Conservation (phyloP, 35 echinoderm and acorn worm species). For the Apostichopus japonicus region DNA sequence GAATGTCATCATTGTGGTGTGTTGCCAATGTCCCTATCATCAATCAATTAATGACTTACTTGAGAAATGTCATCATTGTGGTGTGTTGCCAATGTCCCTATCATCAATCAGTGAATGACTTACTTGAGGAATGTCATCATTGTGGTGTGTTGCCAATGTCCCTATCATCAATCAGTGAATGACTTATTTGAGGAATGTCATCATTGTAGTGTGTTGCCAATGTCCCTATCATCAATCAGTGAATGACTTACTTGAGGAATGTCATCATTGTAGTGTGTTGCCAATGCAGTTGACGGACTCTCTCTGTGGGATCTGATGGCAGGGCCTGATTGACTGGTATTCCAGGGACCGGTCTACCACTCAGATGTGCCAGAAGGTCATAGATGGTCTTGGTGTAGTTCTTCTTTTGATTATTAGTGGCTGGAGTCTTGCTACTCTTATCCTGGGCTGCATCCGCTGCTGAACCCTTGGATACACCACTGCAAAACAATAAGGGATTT, state of each 20-base stretch:
- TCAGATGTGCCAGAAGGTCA: conserved; percentile 95
- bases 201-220: too few relatives aligned
- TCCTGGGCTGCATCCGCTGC: conserved; percentile 74
- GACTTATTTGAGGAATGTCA: too few relatives aligned
- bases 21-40: too few relatives aligned
- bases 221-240: not conserved
- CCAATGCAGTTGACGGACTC: conserved; percentile 93
- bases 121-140: too few relatives aligned
- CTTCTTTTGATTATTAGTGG: conserved; percentile 89
- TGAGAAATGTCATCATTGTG: too few relatives aligned
- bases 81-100: too few relatives aligned
- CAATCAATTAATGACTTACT: too few relatives aligned
- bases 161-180: too few relatives aligned
- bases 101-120: too few relatives aligned
- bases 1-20: too few relatives aligned
- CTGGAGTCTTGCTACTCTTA: conserved; percentile 76
- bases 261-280: conserved; percentile 92
- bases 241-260: conserved; percentile 75
- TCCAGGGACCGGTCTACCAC: conserved; percentile 84
- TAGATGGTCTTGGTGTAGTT: conserved; percentile 91
- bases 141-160: too few relatives aligned
- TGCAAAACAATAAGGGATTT: conserved; percentile 32
- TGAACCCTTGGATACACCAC: conserved; percentile 87
- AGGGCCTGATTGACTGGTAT: conserved; percentile 97
- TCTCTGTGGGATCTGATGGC: conserved; percentile 88